Evolutionary conservation across 2,113 vertebrate genomes (phyloP).

Genomic region (Hassar affinis): DNA sequence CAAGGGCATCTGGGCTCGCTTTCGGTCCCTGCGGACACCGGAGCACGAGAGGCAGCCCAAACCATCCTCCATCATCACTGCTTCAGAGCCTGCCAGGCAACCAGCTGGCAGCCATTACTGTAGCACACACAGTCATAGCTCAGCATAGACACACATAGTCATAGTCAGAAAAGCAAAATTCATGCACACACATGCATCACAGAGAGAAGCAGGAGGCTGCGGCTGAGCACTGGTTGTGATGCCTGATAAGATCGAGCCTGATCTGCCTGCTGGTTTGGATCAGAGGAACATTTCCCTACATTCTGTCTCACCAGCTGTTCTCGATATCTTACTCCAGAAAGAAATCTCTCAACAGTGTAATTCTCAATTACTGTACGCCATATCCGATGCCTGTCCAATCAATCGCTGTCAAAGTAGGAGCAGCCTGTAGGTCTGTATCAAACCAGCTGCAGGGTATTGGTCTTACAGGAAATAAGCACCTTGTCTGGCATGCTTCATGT

Average conservation of each 20-base stretch:
- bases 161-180: neutral
- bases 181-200: neutral
- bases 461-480: neutral
- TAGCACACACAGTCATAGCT: conserved; percentile 3
- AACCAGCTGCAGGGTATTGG: neutral
- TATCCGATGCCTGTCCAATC: neutral
- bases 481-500: conserved; percentile 11
- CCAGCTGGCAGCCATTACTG: conserved; percentile 46
- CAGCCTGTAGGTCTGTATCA: neutral
- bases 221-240: neutral
- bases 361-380: conserved; percentile 14
- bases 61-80: conserved; percentile 34
- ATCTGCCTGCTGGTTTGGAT: conserved; percentile 27
- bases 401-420: conserved; percentile 15
- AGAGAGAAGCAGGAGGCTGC: neutral
- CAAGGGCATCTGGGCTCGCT: conserved; percentile 31
- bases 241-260: conserved; percentile 10
- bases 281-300: conserved; percentile 4
- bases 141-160: neutral
- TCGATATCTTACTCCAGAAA: neutral
- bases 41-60: conserved; percentile 31
- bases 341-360: conserved; percentile 13
- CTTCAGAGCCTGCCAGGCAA: conserved; percentile 33
- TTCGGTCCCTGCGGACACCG: conserved; percentile 29
- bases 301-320: conserved; percentile 25